Conservation (phyloP, 2,113 vertebrate genomes). For the Aspiorhynchus laticeps region DNA sequence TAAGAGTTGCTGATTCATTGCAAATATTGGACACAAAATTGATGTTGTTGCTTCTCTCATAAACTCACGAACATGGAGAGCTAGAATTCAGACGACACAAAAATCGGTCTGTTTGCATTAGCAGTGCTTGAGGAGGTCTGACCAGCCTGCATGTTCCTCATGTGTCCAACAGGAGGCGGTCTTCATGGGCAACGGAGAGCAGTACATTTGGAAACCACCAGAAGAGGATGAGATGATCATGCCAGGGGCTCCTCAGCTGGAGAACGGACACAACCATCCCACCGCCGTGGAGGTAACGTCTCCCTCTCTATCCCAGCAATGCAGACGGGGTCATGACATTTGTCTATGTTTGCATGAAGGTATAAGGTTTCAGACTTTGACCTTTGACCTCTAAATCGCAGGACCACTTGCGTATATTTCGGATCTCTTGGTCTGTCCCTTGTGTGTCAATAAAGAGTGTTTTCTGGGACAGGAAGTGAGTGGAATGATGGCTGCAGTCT, state of each 20-base stretch:
- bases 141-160: conserved; percentile 31
- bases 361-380: conserved; percentile 50
- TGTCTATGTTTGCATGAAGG: conserved; percentile 54
- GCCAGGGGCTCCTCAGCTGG: conserved; percentile 63
- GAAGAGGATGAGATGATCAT: conserved; percentile 76
- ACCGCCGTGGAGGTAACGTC: conserved; percentile 74
- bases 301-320: background rate
- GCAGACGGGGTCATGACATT: background rate
- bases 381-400: conserved; percentile 56
- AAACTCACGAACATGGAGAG: too few relatives aligned
- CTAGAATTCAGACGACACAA: background rate
- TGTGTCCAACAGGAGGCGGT: conserved; percentile 71
- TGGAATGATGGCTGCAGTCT: background rate
- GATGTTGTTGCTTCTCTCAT: too few relatives aligned
- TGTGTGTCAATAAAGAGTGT: background rate
- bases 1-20: too few relatives aligned
- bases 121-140: background rate
- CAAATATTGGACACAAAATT: too few relatives aligned
- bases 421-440: background rate
- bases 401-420: background rate
- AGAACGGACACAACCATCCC: conserved; percentile 69
- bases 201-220: conserved; percentile 83
- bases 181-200: conserved; percentile 80
- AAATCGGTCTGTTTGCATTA: background rate
- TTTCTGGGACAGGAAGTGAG: conserved; percentile 32